phyloP scores from a whole-genome alignment of 1,140 invertebrate genomes.

The Varroa destructor region DNA sequence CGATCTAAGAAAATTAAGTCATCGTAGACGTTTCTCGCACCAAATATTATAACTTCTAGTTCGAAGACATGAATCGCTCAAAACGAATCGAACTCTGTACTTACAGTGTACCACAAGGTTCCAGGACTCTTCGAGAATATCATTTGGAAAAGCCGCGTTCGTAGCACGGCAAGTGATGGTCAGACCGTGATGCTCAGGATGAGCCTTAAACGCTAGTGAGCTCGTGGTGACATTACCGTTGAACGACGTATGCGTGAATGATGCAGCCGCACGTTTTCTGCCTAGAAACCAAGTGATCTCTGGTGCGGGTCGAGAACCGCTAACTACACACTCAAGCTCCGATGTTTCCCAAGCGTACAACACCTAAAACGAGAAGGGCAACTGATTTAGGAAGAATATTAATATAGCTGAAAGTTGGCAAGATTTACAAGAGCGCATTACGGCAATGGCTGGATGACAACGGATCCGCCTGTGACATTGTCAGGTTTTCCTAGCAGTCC shows the following conservation, averaged over 20 bases:
- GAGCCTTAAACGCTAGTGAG: constrained; percentile 5
- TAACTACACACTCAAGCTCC: constrained; percentile 9
- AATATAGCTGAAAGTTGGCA: too few species aligned
- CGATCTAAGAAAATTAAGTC: too few species aligned
- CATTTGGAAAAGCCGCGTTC: constrained; percentile 4
- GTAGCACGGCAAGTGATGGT: background rate
- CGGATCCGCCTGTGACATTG: too few species aligned
- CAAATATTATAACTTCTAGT: too few species aligned
- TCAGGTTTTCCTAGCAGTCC: too few species aligned
- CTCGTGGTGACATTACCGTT: constrained; percentile 25
- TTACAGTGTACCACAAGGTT: constrained; percentile 15
- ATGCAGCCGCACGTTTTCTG: background rate
- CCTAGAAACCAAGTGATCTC: constrained; percentile 1
- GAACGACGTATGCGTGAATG: constrained; percentile 18
- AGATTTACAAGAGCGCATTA: too few species aligned
- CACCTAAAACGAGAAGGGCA: background rate
- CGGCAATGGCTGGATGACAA: too few species aligned
- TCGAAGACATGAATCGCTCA: too few species aligned
- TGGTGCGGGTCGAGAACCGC: constrained; percentile 8
- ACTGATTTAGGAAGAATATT: too few species aligned
- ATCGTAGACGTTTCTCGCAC: too few species aligned
- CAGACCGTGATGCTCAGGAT: constrained; percentile 15
- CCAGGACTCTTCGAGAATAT: background rate
- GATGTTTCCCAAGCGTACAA: constrained; percentile 16
- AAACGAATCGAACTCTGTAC: background rate